Percentiles rank a stretch among this genome's conserved stretches.
Conservation (phyloP, 2,888 invertebrate genomes). For the Mythimna albipuncta region DNA sequence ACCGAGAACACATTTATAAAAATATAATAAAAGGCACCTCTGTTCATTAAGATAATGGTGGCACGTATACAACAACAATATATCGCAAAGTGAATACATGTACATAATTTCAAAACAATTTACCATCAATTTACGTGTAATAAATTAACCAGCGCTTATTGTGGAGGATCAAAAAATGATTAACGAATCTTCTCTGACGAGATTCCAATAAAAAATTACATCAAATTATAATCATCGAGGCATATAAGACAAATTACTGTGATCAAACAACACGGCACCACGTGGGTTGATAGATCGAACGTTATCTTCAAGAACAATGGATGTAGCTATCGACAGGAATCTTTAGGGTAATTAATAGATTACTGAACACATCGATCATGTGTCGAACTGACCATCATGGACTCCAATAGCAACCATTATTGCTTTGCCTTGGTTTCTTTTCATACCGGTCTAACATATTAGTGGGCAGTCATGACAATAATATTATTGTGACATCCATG, state of each 20-base stretch:
- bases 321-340: constrained; percentile 81
- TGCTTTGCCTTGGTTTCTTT: constrained; percentile 40
- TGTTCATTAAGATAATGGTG: constrained; percentile 11
- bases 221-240: constrained; percentile 78
- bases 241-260: constrained; percentile 85
- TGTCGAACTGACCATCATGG: constrained; percentile 65
- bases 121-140: constrained; percentile 58
- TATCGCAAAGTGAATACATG: constrained; percentile 22
- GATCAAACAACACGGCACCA: constrained; percentile 85
- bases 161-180: constrained; percentile 57
- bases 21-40: not conserved
- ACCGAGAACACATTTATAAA: not conserved
- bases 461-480: constrained; percentile 31
- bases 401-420: constrained; percentile 40
- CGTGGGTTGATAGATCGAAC: constrained; percentile 86
- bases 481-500: constrained; percentile 46
- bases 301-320: constrained; percentile 84
- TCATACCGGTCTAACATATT: constrained; percentile 40
- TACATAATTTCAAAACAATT: constrained; percentile 55
- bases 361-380: constrained; percentile 83
- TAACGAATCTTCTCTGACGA: constrained; percentile 59
- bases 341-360: constrained; percentile 88
- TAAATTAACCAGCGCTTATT: constrained; percentile 53
- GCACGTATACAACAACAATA: constrained; percentile 21
- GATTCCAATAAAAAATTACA: constrained; percentile 65